phyloP scores from a whole-genome alignment of 2,888 invertebrate species.

The Erebia epiphron region DNA sequence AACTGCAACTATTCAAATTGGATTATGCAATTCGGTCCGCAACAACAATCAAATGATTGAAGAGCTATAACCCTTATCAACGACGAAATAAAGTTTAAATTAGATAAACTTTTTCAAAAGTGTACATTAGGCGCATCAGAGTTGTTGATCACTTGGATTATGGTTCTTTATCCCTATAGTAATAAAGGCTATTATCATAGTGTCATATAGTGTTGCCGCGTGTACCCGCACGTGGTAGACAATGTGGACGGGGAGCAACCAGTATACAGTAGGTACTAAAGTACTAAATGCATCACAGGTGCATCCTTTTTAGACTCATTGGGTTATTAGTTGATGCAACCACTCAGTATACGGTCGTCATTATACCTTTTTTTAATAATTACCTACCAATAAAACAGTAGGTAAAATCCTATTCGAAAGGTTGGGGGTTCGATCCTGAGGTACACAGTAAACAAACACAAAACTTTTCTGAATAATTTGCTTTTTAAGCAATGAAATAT shows the following conservation, averaged over 20 bases:
- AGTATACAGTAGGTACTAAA: not conserved
- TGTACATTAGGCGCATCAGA: slow-evolving; percentile 1
- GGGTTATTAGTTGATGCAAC: not conserved
- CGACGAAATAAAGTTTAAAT: not conserved
- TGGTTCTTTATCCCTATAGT: not conserved
- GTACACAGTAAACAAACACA: no score
- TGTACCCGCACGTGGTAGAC: slow-evolving; percentile 1
- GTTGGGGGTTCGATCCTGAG: no score
- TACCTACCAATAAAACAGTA: no score
- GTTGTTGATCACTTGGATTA: not conserved
- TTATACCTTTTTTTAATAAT: no score
- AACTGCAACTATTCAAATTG: slow-evolving; percentile 10
- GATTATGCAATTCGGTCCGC: slow-evolving; percentile 5
- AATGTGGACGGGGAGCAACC: not conserved
- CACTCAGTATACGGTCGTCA: not conserved
- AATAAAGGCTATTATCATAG: not conserved
- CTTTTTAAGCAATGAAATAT: no score
- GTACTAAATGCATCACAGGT: slow-evolving; percentile 4
- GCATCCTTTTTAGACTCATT: slow-evolving; percentile 1
- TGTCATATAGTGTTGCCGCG: not conserved
- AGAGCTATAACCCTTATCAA: not conserved
- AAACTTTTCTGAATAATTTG: no score
- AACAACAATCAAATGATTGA: not conserved
- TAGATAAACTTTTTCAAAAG: no score
- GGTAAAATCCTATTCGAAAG: no score